Percentiles rank a stretch among this genome's conserved stretches.
phyloP scores from a whole-genome alignment of 2,113 vertebrate species.

The Atherinomorus stipes region DNA sequence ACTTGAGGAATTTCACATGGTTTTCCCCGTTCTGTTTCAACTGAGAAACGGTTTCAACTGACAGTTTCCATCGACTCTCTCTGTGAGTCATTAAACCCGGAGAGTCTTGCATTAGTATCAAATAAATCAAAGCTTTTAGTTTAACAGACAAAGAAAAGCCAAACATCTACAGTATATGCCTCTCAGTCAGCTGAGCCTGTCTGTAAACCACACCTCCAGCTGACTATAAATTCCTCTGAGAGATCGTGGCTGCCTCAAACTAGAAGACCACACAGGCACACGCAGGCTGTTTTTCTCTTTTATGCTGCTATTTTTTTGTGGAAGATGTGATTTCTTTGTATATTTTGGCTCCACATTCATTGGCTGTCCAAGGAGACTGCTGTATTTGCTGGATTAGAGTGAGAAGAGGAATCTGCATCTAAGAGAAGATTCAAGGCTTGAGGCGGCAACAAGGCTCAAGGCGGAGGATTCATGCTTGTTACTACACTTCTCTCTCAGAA shows the following conservation, averaged over 20 bases:
- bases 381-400: conserved; percentile 26
- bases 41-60: conserved; percentile 12
- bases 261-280: not conserved
- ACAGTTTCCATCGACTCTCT: not conserved
- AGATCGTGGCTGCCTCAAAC: conserved; percentile 7
- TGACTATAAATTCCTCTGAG: conserved; percentile 39
- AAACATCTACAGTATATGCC: not conserved
- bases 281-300: conserved; percentile 4
- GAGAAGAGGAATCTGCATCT: not conserved
- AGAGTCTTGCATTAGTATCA: too few relatives aligned
- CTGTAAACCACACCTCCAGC: conserved; percentile 68
- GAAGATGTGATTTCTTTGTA: not conserved
- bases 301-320: not conserved
- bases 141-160: not conserved
- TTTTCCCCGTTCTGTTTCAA: not conserved
- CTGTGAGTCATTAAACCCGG: too few relatives aligned
- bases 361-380: conserved; percentile 6
- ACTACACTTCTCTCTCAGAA: not conserved
- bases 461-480: conserved; percentile 6
- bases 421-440: not conserved
- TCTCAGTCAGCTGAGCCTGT: not conserved
- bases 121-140: not conserved
- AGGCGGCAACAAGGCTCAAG: not conserved
- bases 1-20: conserved; percentile 52
- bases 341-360: conserved; percentile 9